phyloP scores from a whole-genome alignment of 2,113 vertebrate species.

The Silurus asotus region DNA sequence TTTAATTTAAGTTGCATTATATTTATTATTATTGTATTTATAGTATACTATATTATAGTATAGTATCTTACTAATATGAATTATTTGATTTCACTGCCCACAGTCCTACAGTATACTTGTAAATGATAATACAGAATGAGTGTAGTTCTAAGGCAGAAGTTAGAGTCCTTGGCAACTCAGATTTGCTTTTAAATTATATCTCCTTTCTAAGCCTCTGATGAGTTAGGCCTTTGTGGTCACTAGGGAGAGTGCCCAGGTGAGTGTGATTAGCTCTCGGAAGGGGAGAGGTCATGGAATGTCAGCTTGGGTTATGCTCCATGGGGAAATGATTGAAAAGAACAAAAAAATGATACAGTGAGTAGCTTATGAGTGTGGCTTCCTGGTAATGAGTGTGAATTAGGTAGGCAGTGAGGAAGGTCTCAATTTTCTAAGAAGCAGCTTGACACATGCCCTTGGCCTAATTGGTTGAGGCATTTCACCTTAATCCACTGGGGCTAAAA shows the following conservation, averaged over 20 bases:
- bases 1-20: neutral
- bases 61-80: neutral
- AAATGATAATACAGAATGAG: conserved; percentile 47
- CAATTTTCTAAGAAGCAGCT: conserved; percentile 67
- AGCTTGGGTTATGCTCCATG: conserved; percentile 61
- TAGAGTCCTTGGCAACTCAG: conserved; percentile 57
- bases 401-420: conserved; percentile 63
- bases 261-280: conserved; percentile 71
- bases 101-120: neutral
- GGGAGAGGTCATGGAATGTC: conserved; percentile 70
- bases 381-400: conserved; percentile 64
- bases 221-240: conserved; percentile 60
- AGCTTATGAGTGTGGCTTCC: conserved; percentile 53
- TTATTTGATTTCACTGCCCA: neutral
- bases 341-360: conserved; percentile 33
- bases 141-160: conserved; percentile 54
- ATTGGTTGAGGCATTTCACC: conserved; percentile 70
- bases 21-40: neutral
- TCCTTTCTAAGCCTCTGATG: conserved; percentile 68
- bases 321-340: conserved; percentile 5
- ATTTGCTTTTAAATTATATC: conserved; percentile 55
- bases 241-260: conserved; percentile 69
- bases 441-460: conserved; percentile 72
- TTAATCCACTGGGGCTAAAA: conserved; percentile 57
- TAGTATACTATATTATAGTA: no score